Evolutionary conservation across 1,140 invertebrate species (phyloP).

Genomic region (Drosophila gunungcola): DNA sequence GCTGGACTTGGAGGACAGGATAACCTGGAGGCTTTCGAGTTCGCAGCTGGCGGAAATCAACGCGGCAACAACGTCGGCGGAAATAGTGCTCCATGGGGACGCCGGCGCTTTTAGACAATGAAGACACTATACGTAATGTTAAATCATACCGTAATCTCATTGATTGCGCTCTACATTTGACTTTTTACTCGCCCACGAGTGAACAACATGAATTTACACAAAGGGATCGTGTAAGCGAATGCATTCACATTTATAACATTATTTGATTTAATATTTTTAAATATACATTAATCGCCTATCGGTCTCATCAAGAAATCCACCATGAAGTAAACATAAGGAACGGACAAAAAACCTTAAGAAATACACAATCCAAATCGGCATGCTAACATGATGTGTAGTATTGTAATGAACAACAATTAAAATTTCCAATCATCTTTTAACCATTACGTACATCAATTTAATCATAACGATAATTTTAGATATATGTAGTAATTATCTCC

Average conservation of each 20-base stretch:
- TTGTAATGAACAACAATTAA: slow-evolving; percentile 1
- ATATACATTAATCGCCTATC: slow-evolving; percentile 10
- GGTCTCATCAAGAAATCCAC: slow-evolving; percentile 8
- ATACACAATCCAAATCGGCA: background rate
- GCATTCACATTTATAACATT: slow-evolving; percentile 19
- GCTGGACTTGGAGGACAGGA: slow-evolving; percentile 37
- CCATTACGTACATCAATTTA: slow-evolving; percentile 39
- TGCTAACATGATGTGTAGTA: slow-evolving; percentile 8
- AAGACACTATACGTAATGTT: slow-evolving; percentile 6
- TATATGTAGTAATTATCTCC: slow-evolving; percentile 31
- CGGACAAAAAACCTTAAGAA: slow-evolving; percentile 13
- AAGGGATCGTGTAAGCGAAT: slow-evolving; percentile 5
- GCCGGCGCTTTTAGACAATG: slow-evolving; percentile 75
- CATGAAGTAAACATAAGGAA: slow-evolving; percentile 10
- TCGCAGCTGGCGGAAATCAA: slow-evolving; percentile 73
- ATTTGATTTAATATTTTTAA: slow-evolving; percentile 29
- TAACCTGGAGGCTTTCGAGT: slow-evolving; percentile 74
- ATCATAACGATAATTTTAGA: slow-evolving; percentile 50
- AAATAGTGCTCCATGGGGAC: slow-evolving; percentile 80
- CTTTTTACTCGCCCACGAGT: background rate
- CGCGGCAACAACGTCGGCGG: slow-evolving; percentile 75
- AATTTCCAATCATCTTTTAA: slow-evolving; percentile 5
- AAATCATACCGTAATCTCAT: slow-evolving; percentile 3
- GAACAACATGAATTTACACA: background rate
- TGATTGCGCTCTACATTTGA: slow-evolving; percentile 1